Evolutionary conservation across 2,888 invertebrate species (phyloP).

Genomic region (Temnothorax ravouxi): DNA sequence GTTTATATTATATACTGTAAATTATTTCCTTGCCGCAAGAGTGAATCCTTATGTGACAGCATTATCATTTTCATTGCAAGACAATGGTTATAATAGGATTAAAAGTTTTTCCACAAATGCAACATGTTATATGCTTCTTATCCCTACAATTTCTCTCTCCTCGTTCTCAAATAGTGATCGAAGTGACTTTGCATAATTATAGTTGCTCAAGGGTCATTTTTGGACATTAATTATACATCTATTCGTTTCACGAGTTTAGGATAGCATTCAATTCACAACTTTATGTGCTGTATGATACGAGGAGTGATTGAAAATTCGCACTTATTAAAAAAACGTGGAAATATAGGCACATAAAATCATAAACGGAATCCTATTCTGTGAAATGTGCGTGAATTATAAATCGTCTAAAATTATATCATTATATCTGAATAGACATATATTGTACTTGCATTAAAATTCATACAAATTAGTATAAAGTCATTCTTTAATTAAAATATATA

Average conservation of each 20-base stretch:
- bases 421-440: too few relatives aligned
- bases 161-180: background rate
- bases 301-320: background rate
- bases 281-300: background rate
- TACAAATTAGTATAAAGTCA: background rate
- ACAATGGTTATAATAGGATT: background rate
- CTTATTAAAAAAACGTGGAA: background rate
- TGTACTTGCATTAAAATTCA: too few relatives aligned
- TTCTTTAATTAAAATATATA: background rate
- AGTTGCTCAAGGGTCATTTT: background rate
- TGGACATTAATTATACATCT: background rate
- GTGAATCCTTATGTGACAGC: background rate
- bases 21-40: slow-evolving; percentile 22
- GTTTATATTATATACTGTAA: slow-evolving; percentile 39
- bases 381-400: background rate
- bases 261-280: background rate
- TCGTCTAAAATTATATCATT: too few relatives aligned
- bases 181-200: background rate
- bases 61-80: slow-evolving; percentile 8
- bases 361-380: background rate
- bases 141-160: background rate
- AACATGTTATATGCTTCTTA: background rate
- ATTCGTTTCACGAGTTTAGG: background rate
- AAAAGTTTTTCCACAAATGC: slow-evolving; percentile 32
- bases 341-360: background rate